phyloP scores from a whole-genome alignment of 2,888 invertebrate species.

The Drosophila atroscutellata region DNA sequence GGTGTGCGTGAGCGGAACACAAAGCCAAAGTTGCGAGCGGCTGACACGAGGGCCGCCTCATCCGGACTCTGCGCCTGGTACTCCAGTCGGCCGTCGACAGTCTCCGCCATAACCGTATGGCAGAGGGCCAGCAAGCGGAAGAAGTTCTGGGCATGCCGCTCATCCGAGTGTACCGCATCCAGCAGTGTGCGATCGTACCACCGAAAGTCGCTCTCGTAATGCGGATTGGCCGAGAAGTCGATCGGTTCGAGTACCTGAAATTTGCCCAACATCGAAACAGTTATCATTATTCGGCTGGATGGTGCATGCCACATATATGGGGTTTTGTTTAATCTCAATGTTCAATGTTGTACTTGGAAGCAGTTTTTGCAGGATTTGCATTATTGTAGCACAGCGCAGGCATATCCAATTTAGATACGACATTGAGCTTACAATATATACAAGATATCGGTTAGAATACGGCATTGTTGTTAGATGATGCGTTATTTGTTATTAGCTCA shows the following conservation, averaged over 20 bases:
- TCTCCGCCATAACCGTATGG: constrained; percentile 99
- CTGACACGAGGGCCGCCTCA: constrained; percentile 98
- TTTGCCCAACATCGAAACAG: background rate
- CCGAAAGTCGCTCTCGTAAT: constrained; percentile 95
- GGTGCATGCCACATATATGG: background rate
- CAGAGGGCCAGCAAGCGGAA: constrained; percentile 97
- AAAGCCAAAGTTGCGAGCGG: constrained; percentile 99
- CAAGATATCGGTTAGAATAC: background rate
- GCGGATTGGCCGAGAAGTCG: constrained; percentile 97
- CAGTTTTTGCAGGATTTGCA: constrained; percentile 21
- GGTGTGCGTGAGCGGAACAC: constrained; percentile 97
- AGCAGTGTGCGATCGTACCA: constrained; percentile 96
- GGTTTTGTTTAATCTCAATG: background rate
- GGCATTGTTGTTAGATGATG: background rate
- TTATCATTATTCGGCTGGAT: background rate
- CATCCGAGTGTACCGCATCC: constrained; percentile 91
- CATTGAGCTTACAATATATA: constrained; percentile 20
- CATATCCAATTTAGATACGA: constrained; percentile 15
- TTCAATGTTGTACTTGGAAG: constrained; percentile 4
- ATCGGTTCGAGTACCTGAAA: constrained; percentile 90
- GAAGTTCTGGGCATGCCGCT: constrained; percentile 92
- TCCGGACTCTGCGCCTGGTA: constrained; percentile 98
- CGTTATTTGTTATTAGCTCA: background rate
- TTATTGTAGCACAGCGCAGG: constrained; percentile 34
- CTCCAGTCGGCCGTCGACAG: constrained; percentile 89